Conservation (phyloP, 2,888 invertebrate genomes). For the Malthinus seriepunctatus region DNA sequence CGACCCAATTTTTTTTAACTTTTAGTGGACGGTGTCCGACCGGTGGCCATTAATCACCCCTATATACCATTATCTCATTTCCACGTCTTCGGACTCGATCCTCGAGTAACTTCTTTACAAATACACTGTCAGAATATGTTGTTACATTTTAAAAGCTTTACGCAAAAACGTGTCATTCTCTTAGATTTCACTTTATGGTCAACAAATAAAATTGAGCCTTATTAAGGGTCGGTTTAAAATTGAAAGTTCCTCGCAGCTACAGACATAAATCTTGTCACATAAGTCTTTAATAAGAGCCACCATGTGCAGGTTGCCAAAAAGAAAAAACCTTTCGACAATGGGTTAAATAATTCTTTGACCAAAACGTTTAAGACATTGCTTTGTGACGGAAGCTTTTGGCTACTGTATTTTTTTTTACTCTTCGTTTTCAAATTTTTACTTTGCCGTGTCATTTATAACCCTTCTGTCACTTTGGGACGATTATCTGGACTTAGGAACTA, state of each 20-base stretch:
- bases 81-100: not conserved
- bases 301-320: conserved; percentile 35
- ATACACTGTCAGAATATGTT: conserved; percentile 16
- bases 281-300: conserved; percentile 37
- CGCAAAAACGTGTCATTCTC: conserved; percentile 24
- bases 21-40: conserved; percentile 1
- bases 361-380: conserved; percentile 41
- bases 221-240: conserved; percentile 10
- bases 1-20: not conserved
- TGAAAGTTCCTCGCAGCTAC: conserved; percentile 10
- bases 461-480: conserved; percentile 35
- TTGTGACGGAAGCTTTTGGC: conserved; percentile 38
- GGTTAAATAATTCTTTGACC: conserved; percentile 47
- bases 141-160: conserved; percentile 20
- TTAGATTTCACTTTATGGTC: conserved; percentile 13
- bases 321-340: conserved; percentile 36
- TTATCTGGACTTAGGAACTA: conserved; percentile 25
- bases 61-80: conserved; percentile 4
- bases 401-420: conserved; percentile 34
- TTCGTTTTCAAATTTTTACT: conserved; percentile 32
- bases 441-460: conserved; percentile 37
- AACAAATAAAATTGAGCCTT: not conserved
- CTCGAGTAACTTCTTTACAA: conserved; percentile 4
- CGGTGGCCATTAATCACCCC: conserved; percentile 4
- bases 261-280: conserved; percentile 33